Evolutionary conservation across 2,797 vertebrate genomes (phyloP).

Genomic region (Phyllotis vaccarum): DNA sequence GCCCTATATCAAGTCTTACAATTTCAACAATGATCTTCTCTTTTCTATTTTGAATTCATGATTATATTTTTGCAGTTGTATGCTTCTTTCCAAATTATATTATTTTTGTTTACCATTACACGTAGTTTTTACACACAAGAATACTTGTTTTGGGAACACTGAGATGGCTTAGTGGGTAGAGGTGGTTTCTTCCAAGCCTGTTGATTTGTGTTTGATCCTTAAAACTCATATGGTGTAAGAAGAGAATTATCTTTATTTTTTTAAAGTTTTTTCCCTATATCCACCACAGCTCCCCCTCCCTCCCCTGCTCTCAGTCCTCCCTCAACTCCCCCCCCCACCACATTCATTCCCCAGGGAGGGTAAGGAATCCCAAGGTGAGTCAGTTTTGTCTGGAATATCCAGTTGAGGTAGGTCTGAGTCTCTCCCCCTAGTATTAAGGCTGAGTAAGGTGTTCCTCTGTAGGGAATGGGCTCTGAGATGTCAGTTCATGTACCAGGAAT

Average conservation of each 20-base stretch:
- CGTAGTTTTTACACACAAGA: not conserved
- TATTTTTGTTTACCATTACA: not conserved
- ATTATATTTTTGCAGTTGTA: not conserved
- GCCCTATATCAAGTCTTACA: not conserved
- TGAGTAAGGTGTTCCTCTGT: no score
- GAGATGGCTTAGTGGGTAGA: not conserved
- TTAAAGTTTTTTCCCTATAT: no score
- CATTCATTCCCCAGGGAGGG: no score
- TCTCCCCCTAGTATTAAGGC: no score
- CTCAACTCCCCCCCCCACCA: no score
- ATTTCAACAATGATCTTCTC: not conserved
- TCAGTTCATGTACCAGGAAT: no score
- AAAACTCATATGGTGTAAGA: not conserved
- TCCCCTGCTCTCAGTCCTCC: no score
- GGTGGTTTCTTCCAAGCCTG: not conserved
- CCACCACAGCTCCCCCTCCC: no score
- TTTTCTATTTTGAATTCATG: not conserved
- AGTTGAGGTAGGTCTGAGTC: no score
- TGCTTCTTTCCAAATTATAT: not conserved
- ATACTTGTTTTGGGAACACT: not conserved
- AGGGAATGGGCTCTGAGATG: no score
- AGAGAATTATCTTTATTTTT: not conserved
- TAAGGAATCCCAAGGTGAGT: no score
- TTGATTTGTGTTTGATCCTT: not conserved
- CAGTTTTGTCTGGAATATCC: no score